A percentile compares a stretch with the other conserved stretches of the same genome.
These are phyloP conservation scores for Mimachlamys varia DNA, from an alignment of 2,888 invertebrate species.

Conservation along the genomic window DNA sequence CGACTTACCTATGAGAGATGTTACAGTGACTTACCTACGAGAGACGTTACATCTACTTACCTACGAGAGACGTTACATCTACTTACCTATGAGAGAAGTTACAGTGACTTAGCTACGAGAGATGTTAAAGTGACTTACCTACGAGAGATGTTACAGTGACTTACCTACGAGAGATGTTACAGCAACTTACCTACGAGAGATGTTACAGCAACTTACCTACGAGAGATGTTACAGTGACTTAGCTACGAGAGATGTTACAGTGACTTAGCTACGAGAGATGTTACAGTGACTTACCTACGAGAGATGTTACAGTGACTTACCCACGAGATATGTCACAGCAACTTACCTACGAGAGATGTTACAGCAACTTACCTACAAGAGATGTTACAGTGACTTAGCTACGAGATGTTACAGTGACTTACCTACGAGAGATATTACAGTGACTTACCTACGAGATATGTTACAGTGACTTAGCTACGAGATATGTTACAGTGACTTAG, in stretches of 20 bases:
- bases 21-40: constrained; percentile 65
- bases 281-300: constrained; percentile 65
- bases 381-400: too few species aligned
- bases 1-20: constrained; percentile 78
- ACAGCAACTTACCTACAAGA: constrained; percentile 71
- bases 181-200: constrained; percentile 76
- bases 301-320: too few species aligned
- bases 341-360: constrained; percentile 78
- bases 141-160: constrained; percentile 79
- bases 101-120: constrained; percentile 71
- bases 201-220: constrained; percentile 72
- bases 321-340: too few species aligned
- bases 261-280: constrained; percentile 78
- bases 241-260: constrained; percentile 79
- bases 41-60: constrained; percentile 80
- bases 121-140: constrained; percentile 78
- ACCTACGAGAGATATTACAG: constrained; percentile 79
- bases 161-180: constrained; percentile 79
- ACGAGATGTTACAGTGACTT: constrained; percentile 70
- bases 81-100: constrained; percentile 78
- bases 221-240: constrained; percentile 80
- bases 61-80: constrained; percentile 79
- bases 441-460: constrained; percentile 78
- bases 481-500: constrained; percentile 80
- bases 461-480: constrained; percentile 65